Conservation (phyloP, 2,113 vertebrate genomes). For the Hemiprocne comata region DNA sequence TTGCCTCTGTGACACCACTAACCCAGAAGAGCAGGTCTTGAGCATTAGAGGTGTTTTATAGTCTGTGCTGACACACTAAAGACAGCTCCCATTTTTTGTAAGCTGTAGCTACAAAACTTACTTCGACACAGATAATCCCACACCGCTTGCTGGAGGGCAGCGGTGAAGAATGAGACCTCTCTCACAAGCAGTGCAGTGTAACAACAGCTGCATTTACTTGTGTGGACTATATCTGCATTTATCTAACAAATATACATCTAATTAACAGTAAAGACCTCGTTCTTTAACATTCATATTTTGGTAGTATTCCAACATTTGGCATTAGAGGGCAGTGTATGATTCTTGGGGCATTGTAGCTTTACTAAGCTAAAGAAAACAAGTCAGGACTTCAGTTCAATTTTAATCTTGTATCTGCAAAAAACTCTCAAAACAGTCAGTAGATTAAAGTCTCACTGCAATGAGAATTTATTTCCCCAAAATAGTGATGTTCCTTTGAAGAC, state of each 20-base stretch:
- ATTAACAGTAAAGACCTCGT: neutral
- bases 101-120: neutral
- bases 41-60: neutral
- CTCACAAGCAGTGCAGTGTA: neutral
- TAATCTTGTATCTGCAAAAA: neutral
- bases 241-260: neutral
- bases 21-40: neutral
- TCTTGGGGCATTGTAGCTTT: neutral
- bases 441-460: neutral
- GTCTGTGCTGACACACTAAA: neutral
- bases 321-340: neutral
- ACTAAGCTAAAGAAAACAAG: neutral
- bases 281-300: neutral
- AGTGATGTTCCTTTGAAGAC: neutral
- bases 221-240: neutral
- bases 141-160: neutral
- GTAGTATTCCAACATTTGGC: neutral
- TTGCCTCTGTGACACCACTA: neutral
- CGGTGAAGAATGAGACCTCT: neutral
- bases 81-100: neutral
- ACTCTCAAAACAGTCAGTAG: neutral
- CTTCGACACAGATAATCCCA: neutral
- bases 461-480: neutral
- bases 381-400: neutral
- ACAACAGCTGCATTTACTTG: neutral